Base-by-base conservation (phyloP, 2,888 invertebrate genomes). In the Phrixothrix hirtus region DNA sequence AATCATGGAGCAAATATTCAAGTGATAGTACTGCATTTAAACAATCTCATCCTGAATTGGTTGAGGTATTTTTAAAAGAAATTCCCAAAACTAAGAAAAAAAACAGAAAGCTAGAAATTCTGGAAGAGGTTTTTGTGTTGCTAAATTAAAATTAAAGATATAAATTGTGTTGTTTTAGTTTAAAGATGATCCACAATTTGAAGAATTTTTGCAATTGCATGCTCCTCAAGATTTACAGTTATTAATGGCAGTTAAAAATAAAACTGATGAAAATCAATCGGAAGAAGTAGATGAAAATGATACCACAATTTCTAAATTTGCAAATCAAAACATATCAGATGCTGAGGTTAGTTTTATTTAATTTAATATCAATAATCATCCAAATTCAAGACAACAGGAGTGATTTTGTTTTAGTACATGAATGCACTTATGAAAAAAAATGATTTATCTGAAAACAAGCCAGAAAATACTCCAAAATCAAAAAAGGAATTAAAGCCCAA, bases 1-100 rank as follows among this genome's bases (percentile, higher is more conserved):
- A 90, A 74, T 84, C 95, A 0, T 95, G 95, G 95, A 96, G 95
- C 73, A 95, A 94, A 78, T 88, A 95, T 78, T 84, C 94, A 1
- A 73, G 82, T 26, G 92, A 92, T 52, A 91, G 88, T 71, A 82
- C 84, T 49, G 83, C 83, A 2, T 83, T 81, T 65, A 82, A 83
- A 63, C 82, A 81, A 57, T 65, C 78, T 14, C 77, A 80, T 63
- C 73, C 77, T 60, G 68, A 77, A 65, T 65, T 66, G 60, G 58
- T 63, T 72, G 60, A 56, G 7, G 64, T 72, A 37, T 56, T 58
- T 37, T 46, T 63, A 57, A 29, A 37, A 27, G 59, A 75, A 46
- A n/a, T n/a, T n/a, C n/a, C n/a, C n/a, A n/a, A n/a, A n/a, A 53
- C 48, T 5, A 62, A 65, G 16, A 61, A 61, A 52, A 65, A 65